Evolutionary conservation across 2,888 invertebrate species (phyloP).

Genomic region (Hartigia nigra): DNA sequence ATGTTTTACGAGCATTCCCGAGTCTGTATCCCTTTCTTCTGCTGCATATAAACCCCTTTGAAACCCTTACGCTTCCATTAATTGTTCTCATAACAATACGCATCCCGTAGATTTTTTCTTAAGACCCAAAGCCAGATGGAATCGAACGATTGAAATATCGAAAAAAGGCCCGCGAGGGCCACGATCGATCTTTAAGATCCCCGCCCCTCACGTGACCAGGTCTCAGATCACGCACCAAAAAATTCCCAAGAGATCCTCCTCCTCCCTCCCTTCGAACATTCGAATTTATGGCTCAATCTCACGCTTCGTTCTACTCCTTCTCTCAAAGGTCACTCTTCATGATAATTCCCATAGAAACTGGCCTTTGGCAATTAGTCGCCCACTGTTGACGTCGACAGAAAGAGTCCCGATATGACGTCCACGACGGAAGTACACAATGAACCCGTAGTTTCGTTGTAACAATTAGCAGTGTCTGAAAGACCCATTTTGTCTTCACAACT

Average conservation of each 20-base stretch:
- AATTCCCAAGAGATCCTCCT: not conserved
- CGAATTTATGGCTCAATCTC: constrained; percentile 4
- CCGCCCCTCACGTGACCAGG: not conserved
- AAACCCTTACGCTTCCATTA: not conserved
- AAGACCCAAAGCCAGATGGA: not conserved
- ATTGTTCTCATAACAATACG: not conserved
- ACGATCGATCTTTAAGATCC: not conserved
- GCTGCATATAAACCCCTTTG: not conserved
- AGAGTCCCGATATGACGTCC: not conserved
- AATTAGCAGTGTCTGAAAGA: not conserved
- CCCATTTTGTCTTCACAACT: not conserved
- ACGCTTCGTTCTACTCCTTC: not conserved
- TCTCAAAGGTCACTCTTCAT: not conserved
- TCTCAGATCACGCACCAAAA: not conserved
- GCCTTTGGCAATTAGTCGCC: no score
- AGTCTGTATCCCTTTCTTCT: not conserved
- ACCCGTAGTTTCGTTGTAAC: not conserved
- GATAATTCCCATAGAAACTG: not conserved
- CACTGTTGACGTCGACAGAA: no score
- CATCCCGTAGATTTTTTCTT: not conserved
- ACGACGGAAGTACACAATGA: not conserved
- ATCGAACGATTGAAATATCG: not conserved
- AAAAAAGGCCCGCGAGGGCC: not conserved
- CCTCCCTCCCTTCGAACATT: not conserved
- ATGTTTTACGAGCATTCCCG: constrained; percentile 19